These are phyloP conservation scores for Eonycteris spelaea DNA, from an alignment of 2,113 vertebrate species.

Conservation along the genomic window DNA sequence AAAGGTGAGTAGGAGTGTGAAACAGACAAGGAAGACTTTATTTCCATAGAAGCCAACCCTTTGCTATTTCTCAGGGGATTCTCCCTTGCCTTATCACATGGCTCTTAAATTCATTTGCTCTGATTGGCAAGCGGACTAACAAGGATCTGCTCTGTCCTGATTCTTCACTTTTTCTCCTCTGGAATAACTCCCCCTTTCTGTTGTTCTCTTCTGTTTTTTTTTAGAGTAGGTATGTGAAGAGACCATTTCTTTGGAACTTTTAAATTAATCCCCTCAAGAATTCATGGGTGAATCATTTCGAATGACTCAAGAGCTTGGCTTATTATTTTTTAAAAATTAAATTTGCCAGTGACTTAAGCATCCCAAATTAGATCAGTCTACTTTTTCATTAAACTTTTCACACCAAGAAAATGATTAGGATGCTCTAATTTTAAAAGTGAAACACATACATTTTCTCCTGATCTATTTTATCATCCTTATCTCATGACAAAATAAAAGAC, in stretches of 20 bases:
- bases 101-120: not conserved
- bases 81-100: not conserved
- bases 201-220: conserved; percentile 37
- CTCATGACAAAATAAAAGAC: not conserved
- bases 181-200: conserved; percentile 23
- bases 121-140: not conserved
- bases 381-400: conserved; percentile 74
- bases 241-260: conserved; percentile 62
- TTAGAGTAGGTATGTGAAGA: conserved; percentile 47
- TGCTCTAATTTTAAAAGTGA: conserved; percentile 46
- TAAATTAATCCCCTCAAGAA: conserved; percentile 73
- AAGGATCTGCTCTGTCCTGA: not conserved
- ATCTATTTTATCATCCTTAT: conserved; percentile 27
- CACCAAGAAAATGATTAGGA: conserved; percentile 56
- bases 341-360: conserved; percentile 66
- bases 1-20: conserved; percentile 4
- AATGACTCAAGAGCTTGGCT: conserved; percentile 72
- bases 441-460: not conserved
- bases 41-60: not conserved
- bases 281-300: conserved; percentile 71
- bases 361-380: conserved; percentile 69
- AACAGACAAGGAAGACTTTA: not conserved
- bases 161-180: not conserved
- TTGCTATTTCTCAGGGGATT: not conserved
- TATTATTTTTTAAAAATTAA: conserved; percentile 73